phyloP scores from a whole-genome alignment of 2,888 invertebrate genomes.

The Tupiocoris notatus region DNA sequence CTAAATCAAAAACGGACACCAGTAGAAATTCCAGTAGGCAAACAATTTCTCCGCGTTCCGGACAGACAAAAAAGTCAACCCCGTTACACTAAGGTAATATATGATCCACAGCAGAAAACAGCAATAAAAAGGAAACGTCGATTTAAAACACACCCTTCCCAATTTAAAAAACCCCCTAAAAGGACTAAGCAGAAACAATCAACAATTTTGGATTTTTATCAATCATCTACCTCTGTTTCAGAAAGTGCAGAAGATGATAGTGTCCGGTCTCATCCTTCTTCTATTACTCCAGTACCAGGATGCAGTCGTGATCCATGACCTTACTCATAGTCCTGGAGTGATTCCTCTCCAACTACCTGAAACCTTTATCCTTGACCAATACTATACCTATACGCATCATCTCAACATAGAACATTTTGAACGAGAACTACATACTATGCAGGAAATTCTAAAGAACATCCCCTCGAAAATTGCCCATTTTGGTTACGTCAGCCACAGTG shows the following conservation, averaged over 20 bases:
- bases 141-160: neutral
- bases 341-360: conserved; percentile 1
- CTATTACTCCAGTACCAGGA: neutral
- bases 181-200: too few relatives aligned
- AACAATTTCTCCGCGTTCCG: neutral
- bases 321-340: neutral
- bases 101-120: neutral
- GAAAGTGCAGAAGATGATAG: too few relatives aligned
- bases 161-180: neutral
- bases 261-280: too few relatives aligned
- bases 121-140: neutral
- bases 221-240: too few relatives aligned
- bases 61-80: neutral
- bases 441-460: neutral
- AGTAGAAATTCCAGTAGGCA: neutral
- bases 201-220: too few relatives aligned
- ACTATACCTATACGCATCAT: neutral
- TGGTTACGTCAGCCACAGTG: neutral
- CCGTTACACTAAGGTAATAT: neutral
- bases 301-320: neutral
- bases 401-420: neutral
- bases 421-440: neutral
- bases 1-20: neutral
- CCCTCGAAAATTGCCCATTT: neutral
- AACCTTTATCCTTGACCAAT: neutral